Evolutionary conservation across 1,140 invertebrate genomes (phyloP).

Genomic region (Venturia canescens): DNA sequence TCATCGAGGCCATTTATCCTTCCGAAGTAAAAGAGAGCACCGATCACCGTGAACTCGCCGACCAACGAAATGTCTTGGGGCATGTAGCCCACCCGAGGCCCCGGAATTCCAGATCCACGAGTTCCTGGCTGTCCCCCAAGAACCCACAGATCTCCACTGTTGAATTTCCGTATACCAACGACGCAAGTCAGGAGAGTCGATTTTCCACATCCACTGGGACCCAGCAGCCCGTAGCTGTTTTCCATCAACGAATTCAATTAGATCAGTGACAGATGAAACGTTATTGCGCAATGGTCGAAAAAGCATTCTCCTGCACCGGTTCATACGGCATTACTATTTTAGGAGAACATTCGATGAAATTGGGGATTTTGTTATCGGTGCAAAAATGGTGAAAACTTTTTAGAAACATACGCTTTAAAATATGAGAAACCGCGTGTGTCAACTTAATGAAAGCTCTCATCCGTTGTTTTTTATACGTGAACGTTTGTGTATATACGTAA

Average conservation of each 20-base stretch:
- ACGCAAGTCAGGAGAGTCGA: slow-evolving; percentile 91
- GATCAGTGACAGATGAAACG: neutral
- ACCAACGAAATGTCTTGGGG: slow-evolving; percentile 93
- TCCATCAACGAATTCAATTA: neutral
- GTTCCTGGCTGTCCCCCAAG: slow-evolving; percentile 87
- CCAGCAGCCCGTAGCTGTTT: slow-evolving; percentile 90
- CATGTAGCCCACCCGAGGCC: slow-evolving; percentile 90
- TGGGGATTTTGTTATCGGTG: no score
- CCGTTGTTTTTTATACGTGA: no score
- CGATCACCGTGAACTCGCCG: slow-evolving; percentile 90
- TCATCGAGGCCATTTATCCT: slow-evolving; percentile 88
- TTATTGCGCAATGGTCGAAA: neutral
- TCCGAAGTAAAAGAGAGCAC: slow-evolving; percentile 93
- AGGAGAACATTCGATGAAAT: no score
- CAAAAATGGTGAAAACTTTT: no score
- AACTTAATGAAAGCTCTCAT: no score
- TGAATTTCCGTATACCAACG: slow-evolving; percentile 86
- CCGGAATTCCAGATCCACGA: slow-evolving; percentile 86
- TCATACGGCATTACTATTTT: no score
- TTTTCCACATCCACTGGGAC: slow-evolving; percentile 91
- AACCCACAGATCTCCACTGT: slow-evolving; percentile 87
- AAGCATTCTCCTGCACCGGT: neutral
- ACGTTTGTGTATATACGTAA: no score
- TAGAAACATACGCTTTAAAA: no score
- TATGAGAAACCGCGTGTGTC: no score